Conservation (phyloP, 2,888 invertebrate species). For the Pammene aurita region DNA sequence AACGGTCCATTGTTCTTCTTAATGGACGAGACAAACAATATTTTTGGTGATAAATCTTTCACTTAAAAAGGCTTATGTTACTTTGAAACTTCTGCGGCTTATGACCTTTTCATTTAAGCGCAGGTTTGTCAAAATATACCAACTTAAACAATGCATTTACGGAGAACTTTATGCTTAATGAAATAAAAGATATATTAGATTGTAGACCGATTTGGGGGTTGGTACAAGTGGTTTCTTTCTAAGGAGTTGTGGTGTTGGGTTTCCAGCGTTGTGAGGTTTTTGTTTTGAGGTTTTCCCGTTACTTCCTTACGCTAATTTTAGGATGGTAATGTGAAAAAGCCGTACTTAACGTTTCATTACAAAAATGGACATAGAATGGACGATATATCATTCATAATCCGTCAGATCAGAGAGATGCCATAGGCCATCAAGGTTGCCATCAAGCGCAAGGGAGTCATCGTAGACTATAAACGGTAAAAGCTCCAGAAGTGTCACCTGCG, state of each 20-base stretch:
- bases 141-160: conserved; percentile 34
- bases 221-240: conserved; percentile 55
- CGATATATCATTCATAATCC: no score
- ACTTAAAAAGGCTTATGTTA: neutral
- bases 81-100: neutral
- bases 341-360: neutral
- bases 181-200: conserved; percentile 45
- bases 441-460: no score
- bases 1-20: conserved; percentile 75
- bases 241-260: conserved; percentile 70
- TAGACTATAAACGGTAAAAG: no score
- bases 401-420: no score
- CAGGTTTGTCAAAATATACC: conserved; percentile 51
- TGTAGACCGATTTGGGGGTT: conserved; percentile 37
- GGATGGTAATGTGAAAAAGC: neutral
- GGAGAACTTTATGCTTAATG: conserved; percentile 38
- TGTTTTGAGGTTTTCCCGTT: conserved; percentile 65
- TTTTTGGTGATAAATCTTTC: conserved; percentile 63
- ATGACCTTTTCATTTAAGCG: conserved; percentile 45
- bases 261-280: conserved; percentile 61
- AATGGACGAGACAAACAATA: conserved; percentile 72
- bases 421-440: no score
- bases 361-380: neutral
- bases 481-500: no score
- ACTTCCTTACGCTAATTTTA: conserved; percentile 44